phyloP scores from a whole-genome alignment of 2,797 vertebrate species.

The Leptodactylus fallax region DNA sequence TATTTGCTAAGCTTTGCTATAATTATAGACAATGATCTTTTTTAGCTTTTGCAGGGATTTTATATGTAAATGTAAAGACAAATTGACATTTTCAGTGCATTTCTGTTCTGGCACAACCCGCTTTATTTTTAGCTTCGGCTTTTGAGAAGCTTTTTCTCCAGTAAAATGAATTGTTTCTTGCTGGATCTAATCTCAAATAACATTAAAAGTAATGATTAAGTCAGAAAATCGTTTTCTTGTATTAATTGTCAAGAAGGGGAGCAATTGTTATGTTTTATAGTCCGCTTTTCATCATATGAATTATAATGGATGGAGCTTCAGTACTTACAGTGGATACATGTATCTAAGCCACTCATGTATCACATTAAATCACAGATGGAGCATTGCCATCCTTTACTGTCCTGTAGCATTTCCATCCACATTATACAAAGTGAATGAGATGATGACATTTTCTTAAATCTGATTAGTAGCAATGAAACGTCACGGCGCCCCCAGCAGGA shows the following conservation, averaged over 20 bases:
- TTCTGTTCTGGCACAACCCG: not conserved
- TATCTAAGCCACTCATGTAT: too few species aligned
- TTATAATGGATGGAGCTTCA: not conserved
- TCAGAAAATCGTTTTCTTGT: not conserved
- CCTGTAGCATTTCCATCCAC: not conserved
- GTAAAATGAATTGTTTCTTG: not conserved
- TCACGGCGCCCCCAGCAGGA: not conserved
- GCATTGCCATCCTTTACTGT: not conserved
- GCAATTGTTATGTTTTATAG: too few species aligned
- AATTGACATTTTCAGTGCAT: not conserved
- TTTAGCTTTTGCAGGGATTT: not conserved
- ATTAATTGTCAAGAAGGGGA: too few species aligned
- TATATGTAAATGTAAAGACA: conserved; percentile 5
- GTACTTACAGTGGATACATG: not conserved
- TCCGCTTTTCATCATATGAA: not conserved
- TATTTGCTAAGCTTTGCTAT: not conserved
- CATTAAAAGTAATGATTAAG: not conserved
- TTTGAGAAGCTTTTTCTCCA: not conserved
- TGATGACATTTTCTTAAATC: conserved; percentile 20
- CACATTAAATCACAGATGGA: not conserved
- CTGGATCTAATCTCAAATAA: not conserved
- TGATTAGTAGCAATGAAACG: not conserved
- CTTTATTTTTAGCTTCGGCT: not conserved
- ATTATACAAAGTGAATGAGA: not conserved
- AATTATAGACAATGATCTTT: not conserved